A percentile compares a stretch with the other conserved stretches of the same genome.
Conservation (phyloP, 2,113 vertebrate genomes). For the Crocuta crocuta region DNA sequence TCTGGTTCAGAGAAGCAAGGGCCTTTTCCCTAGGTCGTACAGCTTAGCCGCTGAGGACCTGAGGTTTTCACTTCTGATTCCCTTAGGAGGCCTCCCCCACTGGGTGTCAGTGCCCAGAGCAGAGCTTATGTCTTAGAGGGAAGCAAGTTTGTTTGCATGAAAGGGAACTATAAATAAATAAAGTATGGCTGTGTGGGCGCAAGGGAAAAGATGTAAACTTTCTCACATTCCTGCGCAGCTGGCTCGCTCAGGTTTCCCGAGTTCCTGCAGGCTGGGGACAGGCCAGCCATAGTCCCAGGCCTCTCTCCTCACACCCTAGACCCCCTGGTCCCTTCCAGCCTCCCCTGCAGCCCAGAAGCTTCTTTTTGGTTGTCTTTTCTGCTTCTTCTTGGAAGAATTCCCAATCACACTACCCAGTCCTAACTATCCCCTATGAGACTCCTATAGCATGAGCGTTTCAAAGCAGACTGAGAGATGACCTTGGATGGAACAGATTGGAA, state of each 20-base stretch:
- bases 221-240: constrained; percentile 22
- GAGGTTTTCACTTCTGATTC: constrained; percentile 4
- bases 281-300: neutral
- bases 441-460: neutral
- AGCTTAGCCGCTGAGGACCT: neutral
- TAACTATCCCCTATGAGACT: neutral
- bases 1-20: neutral
- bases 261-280: constrained; percentile 25
- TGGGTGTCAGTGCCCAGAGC: neutral
- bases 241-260: constrained; percentile 15
- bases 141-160: constrained; percentile 55
- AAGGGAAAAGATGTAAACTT: neutral
- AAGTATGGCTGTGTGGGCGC: neutral
- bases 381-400: neutral
- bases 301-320: neutral
- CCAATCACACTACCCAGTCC: neutral
- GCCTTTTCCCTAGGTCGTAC: neutral
- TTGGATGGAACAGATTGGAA: neutral
- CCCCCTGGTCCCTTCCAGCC: neutral
- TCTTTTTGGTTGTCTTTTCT: constrained; percentile 44
- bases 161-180: constrained; percentile 67
- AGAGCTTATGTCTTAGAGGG: constrained; percentile 30
- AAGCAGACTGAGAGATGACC: neutral
- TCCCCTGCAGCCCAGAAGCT: neutral
- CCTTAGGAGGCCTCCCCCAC: neutral